phyloP scores from a whole-genome alignment of 2,113 vertebrate species.

The Cnemophilus loriae region DNA sequence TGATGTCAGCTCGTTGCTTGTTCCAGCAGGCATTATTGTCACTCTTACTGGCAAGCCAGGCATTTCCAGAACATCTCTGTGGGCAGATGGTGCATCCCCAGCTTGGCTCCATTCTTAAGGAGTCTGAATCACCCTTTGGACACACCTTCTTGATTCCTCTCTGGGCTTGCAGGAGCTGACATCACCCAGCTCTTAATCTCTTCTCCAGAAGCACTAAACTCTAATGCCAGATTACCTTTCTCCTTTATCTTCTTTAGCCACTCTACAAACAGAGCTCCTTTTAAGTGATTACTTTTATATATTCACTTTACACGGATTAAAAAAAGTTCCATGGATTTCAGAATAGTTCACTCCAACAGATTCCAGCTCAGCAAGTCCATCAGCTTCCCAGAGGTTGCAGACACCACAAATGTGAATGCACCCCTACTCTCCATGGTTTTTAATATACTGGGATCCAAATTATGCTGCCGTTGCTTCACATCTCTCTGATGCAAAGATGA shows the following conservation, averaged over 20 bases:
- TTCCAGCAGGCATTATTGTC: not conserved
- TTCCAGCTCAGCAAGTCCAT: not conserved
- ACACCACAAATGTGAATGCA: not conserved
- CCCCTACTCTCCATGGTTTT: not conserved
- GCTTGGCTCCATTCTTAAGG: not conserved
- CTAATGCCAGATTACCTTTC: not conserved
- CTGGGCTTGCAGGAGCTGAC: not conserved
- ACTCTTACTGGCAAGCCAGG: not conserved
- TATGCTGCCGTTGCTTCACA: not conserved
- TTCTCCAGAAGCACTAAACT: not conserved
- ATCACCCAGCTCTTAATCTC: not conserved
- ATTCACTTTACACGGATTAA: not conserved
- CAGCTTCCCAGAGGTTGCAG: not conserved
- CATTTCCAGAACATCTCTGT: not conserved
- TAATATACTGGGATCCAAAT: not conserved
- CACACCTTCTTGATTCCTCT: not conserved
- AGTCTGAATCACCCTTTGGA: not conserved
- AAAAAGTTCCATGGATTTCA: not conserved
- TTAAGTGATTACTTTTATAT: not conserved
- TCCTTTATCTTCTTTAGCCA: not conserved
- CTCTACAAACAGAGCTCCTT: not conserved
- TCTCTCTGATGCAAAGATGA: not conserved
- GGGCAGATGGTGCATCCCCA: not conserved
- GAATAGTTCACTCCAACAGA: not conserved
- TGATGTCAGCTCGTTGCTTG: fast-evolving